Evolutionary conservation across 2,888 invertebrate species (phyloP).

Genomic region (Lepidocyrtoides sp.): DNA sequence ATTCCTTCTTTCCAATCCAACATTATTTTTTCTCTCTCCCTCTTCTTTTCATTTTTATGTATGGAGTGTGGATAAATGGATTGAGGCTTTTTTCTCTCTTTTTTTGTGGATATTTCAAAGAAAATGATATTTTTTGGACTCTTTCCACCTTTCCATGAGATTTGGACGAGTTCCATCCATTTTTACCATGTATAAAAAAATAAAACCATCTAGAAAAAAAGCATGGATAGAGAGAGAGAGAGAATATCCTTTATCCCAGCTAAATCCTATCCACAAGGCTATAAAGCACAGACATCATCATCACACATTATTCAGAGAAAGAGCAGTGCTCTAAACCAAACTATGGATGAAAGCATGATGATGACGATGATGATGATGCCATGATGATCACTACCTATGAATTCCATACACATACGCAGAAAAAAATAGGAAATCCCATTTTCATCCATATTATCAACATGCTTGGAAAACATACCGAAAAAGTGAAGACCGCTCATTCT

Average conservation of each 20-base stretch:
- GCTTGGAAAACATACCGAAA: not conserved
- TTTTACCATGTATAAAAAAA: slow-evolving; percentile 80
- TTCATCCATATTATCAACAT: slow-evolving; percentile 50
- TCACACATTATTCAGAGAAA: slow-evolving; percentile 35
- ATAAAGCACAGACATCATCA: slow-evolving; percentile 71
- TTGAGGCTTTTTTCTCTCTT: slow-evolving; percentile 71
- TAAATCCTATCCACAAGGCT: slow-evolving; percentile 82
- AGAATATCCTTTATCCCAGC: slow-evolving; percentile 85
- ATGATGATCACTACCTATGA: too few species aligned
- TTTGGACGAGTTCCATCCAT: slow-evolving; percentile 85
- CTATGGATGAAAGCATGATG: not conserved
- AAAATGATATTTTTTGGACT: slow-evolving; percentile 85
- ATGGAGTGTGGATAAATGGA: slow-evolving; percentile 73
- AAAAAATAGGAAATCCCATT: slow-evolving; percentile 68
- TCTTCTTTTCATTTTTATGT: slow-evolving; percentile 41
- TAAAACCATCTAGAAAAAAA: not conserved
- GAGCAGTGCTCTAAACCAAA: not conserved
- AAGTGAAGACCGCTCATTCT: slow-evolving; percentile 19
- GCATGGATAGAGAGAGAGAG: too few species aligned
- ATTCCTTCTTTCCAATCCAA: slow-evolving; percentile 7
- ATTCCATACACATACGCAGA: slow-evolving; percentile 51
- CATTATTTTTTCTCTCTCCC: slow-evolving; percentile 22
- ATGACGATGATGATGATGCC: slow-evolving; percentile 1
- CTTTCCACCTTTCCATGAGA: slow-evolving; percentile 84
- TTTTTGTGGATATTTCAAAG: slow-evolving; percentile 78